phyloP scores from a whole-genome alignment of 2,797 vertebrate species.

The Cygnus olor region DNA sequence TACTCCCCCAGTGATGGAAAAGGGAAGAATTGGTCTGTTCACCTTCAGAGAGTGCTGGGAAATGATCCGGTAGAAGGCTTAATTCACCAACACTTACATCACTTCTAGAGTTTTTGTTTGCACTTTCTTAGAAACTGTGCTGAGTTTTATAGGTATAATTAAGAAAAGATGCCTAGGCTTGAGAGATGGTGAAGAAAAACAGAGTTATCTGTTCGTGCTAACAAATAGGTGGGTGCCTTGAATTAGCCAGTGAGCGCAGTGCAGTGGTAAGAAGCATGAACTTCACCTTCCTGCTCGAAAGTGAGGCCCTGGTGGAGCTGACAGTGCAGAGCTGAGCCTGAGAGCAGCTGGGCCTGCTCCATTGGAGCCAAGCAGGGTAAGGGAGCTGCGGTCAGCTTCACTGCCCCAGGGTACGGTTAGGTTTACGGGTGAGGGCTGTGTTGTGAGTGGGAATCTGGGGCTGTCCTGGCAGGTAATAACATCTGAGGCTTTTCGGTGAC shows the following conservation, averaged over 20 bases:
- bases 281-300: background rate
- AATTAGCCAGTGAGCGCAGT: background rate
- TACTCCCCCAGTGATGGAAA: background rate
- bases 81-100: background rate
- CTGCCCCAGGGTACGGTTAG: background rate
- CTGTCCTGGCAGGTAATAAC: background rate
- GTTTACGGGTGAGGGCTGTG: background rate
- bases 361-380: background rate
- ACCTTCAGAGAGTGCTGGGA: background rate
- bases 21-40: background rate
- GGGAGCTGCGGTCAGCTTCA: fast-evolving
- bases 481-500: background rate
- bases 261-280: background rate
- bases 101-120: background rate
- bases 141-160: background rate
- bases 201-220: background rate
- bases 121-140: background rate
- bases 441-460: background rate
- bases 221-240: background rate
- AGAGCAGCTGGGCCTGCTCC: background rate
- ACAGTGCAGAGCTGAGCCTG: background rate
- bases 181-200: background rate
- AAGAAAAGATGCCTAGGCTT: background rate
- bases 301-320: background rate
- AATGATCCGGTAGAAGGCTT: background rate